Evolutionary conservation across 2,113 vertebrate genomes (phyloP).

Genomic region (Cyanocitta stelleri): DNA sequence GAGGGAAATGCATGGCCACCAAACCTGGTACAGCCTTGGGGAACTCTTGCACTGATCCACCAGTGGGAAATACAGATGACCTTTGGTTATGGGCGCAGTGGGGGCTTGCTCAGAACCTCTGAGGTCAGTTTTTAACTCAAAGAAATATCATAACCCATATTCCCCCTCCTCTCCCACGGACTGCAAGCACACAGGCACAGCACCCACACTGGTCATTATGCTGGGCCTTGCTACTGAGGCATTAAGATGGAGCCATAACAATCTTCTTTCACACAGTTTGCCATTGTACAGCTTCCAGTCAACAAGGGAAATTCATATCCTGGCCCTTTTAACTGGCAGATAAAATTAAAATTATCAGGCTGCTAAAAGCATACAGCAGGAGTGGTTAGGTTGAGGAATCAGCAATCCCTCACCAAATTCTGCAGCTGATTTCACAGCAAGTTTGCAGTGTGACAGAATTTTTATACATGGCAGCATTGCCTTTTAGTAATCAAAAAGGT

Average conservation of each 20-base stretch:
- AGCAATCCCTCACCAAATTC: background rate
- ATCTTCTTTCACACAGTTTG: background rate
- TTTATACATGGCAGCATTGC: background rate
- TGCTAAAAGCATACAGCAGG: background rate
- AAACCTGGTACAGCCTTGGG: background rate
- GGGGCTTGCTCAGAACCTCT: background rate
- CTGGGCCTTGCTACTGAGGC: background rate
- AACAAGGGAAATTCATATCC: background rate
- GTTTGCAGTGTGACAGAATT: background rate
- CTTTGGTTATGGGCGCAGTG: background rate
- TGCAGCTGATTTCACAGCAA: slow-evolving; percentile 9
- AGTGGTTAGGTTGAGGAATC: background rate
- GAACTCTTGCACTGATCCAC: background rate
- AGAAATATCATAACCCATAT: background rate
- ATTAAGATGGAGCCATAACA: background rate
- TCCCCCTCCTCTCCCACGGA: background rate
- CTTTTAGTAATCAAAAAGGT: background rate
- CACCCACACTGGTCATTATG: background rate
- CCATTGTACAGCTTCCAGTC: background rate
- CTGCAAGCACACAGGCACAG: background rate
- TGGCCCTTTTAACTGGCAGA: background rate
- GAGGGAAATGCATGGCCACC: background rate
- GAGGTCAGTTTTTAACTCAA: background rate
- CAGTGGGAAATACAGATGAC: background rate
- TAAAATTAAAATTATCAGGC: background rate